These are phyloP conservation scores for Leptinotarsa rubiginosa DNA, from an alignment of 2,888 invertebrate species.

Conservation along the genomic window DNA sequence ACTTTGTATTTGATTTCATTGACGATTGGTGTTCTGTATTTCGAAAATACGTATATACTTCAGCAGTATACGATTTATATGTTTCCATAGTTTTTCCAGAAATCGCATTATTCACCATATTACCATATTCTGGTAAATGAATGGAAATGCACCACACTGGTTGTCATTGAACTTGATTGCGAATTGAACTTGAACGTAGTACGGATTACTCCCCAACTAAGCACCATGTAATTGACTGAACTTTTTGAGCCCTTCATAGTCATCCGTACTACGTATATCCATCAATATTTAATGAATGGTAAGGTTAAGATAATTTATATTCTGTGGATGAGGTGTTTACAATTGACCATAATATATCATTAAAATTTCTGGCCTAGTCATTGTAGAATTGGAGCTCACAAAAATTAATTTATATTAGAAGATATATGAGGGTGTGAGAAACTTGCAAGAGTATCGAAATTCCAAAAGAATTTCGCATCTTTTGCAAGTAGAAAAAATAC, in stretches of 20 bases:
- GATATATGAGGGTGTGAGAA: background rate
- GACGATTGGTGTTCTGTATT: no score
- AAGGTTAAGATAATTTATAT: background rate
- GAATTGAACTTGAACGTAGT: constrained; percentile 19
- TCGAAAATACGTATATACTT: no score
- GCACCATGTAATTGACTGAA: constrained; percentile 23
- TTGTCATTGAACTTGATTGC: background rate
- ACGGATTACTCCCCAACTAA: constrained; percentile 34
- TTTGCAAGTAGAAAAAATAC: no score
- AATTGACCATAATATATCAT: constrained; percentile 57
- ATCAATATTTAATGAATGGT: background rate
- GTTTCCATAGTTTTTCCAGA: background rate
- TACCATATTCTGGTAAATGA: background rate
- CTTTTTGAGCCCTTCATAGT: constrained; percentile 52
- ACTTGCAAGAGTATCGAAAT: background rate
- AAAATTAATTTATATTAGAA: constrained; percentile 39
- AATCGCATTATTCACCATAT: background rate
- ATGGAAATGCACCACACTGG: background rate
- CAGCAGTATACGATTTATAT: background rate
- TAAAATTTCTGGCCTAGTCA: constrained; percentile 61
- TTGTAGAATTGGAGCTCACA: constrained; percentile 39
- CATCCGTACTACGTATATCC: constrained; percentile 39
- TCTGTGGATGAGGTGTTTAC: constrained; percentile 64
- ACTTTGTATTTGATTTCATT: no score
- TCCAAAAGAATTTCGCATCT: no score